Evolutionary conservation across 2,888 invertebrate species (phyloP), one percentile per base, ranked within the genome.

Genomic region (Oligia latruncula): DNA sequence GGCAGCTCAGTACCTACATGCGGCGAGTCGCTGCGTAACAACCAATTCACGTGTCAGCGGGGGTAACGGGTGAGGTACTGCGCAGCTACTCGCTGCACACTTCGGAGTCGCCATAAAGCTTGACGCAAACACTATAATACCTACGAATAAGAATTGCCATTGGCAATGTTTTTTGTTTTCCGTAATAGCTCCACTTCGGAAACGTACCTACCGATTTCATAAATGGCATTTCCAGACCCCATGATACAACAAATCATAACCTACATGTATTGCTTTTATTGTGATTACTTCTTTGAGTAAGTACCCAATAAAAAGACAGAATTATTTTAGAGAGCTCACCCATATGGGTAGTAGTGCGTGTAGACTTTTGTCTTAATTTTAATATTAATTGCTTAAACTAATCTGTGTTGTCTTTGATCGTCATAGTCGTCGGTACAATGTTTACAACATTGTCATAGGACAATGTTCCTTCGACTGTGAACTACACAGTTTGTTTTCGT

Each of bases 311-410:
- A 43, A 52, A 64, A 13, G 20, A 64, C 43, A 62, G 15, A 35
- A 55, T 15, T 64, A 6, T 62, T 55, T n/a, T 46, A 71, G 55
- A 79, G 46, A 79, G 55, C 35, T 64, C 81, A 72, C 72, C 73
- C 40, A 55, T 29, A 55, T 71, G 8, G 46, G 11, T 81, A 71
- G 40, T 35, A 80, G 81, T 46, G 62, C 72, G 35, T 20, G 20
- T 64, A 79, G 73, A 81, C 49, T 64, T 46, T 71, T 55, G 11
- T 71, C 46, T 64, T 35, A 15, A 55, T 64, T 35, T 20, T 55
- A n/a, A 43, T 55, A 35, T 35, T 55, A 46, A 64, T 64, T 62
- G 35, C 29, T 35, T n/a, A 75, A 75, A 74, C 35, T 13, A n/a
- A 60, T 74, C 43, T 35, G 17, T 5, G 5, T 20, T 52, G 29